A percentile compares a stretch with the other conserved stretches of the same genome.
These are phyloP conservation scores for Dasyprocta punctata DNA, from an alignment of 2,113 vertebrate species.

Conservation along the genomic window DNA sequence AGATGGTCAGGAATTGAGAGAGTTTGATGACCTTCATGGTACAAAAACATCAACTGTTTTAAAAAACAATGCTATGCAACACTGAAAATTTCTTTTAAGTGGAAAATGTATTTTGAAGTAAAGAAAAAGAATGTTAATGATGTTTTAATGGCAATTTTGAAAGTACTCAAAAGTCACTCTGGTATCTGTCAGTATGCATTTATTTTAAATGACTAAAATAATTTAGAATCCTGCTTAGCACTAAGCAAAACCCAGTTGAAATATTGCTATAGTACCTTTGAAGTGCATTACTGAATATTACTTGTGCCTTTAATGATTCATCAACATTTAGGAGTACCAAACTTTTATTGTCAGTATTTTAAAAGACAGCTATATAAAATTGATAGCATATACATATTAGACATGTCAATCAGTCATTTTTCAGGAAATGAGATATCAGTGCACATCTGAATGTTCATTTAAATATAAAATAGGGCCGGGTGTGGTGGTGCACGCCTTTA, in stretches of 20 bases:
- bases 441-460: not conserved
- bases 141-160: constrained; percentile 33
- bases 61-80: constrained; percentile 38
- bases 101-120: not conserved
- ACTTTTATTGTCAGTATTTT: constrained; percentile 37
- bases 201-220: constrained; percentile 31
- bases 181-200: not conserved
- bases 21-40: not conserved
- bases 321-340: constrained; percentile 16
- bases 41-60: not conserved
- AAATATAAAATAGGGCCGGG: constrained; percentile 13
- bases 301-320: constrained; percentile 22
- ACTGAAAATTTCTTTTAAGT: constrained; percentile 32
- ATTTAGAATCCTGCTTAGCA: constrained; percentile 23
- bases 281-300: not conserved
- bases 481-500: too few species aligned
- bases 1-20: not conserved
- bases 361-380: constrained; percentile 42
- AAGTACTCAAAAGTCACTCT: constrained; percentile 3
- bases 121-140: not conserved
- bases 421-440: not conserved
- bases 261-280: not conserved
- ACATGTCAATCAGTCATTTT: not conserved
- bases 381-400: not conserved
- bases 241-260: constrained; percentile 38